phyloP scores from a whole-genome alignment of 2,888 invertebrate species.

The Copidosoma aretas region DNA sequence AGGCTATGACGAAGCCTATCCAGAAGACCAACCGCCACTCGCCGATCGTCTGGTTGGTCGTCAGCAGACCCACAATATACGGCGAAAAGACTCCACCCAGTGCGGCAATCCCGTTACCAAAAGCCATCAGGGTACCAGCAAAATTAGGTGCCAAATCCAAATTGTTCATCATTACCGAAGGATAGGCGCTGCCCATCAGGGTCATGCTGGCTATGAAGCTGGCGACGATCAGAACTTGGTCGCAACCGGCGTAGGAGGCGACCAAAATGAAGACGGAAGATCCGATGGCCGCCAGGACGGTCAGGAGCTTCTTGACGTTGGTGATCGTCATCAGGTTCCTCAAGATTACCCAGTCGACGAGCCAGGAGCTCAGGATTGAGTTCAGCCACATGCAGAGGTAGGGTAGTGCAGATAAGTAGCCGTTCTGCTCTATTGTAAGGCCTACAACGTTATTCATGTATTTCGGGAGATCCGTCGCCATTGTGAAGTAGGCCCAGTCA shows the following conservation, averaged over 20 bases:
- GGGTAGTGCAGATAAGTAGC: constrained; percentile 61
- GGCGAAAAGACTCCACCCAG: constrained; percentile 77
- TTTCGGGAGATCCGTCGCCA: constrained; percentile 59
- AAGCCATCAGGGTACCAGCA: constrained; percentile 63
- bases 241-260: constrained; percentile 64
- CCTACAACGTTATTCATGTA: constrained; percentile 61
- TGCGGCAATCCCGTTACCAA: constrained; percentile 68
- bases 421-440: constrained; percentile 60
- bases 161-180: constrained; percentile 63
- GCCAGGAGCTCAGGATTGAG: constrained; percentile 56
- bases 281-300: constrained; percentile 56
- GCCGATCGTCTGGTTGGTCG: constrained; percentile 56
- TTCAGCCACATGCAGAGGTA: constrained; percentile 62
- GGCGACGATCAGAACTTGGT: constrained; percentile 55
- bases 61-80: constrained; percentile 72
- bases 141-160: constrained; percentile 64
- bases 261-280: constrained; percentile 52
- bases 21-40: constrained; percentile 84
- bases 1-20: constrained; percentile 75
- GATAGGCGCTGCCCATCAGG: constrained; percentile 64
- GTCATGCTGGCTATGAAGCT: constrained; percentile 57
- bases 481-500: constrained; percentile 59
- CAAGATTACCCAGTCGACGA: constrained; percentile 61
- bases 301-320: constrained; percentile 62
- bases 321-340: constrained; percentile 57